Conservation (phyloP, 1,140 invertebrate genomes). For the Diabrotica undecimpunctata region DNA sequence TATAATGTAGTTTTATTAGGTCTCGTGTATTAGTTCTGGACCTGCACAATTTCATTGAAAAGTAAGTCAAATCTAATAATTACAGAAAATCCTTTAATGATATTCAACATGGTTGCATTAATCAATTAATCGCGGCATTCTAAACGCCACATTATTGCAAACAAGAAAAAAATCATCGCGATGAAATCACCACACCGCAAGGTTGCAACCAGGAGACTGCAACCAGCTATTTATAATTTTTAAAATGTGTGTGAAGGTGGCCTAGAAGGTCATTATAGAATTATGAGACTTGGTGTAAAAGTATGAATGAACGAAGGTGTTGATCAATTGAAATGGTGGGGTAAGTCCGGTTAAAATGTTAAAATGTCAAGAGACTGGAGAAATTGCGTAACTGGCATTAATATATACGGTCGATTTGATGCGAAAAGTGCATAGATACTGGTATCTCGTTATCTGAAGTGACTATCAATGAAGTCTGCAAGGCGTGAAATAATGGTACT, state of each 20-base stretch:
- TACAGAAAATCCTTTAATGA: too few relatives aligned
- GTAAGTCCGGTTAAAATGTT: neutral
- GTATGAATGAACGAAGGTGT: slow-evolving; percentile 27
- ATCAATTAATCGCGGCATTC: neutral
- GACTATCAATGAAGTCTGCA: too few relatives aligned
- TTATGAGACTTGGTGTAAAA: slow-evolving; percentile 27
- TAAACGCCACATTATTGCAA: slow-evolving; percentile 7
- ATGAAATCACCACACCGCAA: slow-evolving; percentile 9
- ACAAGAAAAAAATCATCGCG: slow-evolving; percentile 20
- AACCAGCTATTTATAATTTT: slow-evolving; percentile 29
- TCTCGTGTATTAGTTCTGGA: too few relatives aligned
- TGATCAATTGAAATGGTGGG: neutral
- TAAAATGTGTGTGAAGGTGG: slow-evolving; percentile 31
- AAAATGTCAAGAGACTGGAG: neutral
- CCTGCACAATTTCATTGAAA: too few relatives aligned
- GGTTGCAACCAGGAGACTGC: slow-evolving; percentile 13
- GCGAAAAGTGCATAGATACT: too few relatives aligned
- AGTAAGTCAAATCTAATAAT: too few relatives aligned
- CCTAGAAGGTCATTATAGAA: slow-evolving; percentile 30
- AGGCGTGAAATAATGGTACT: too few relatives aligned
- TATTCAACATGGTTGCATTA: too few relatives aligned
- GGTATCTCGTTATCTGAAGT: too few relatives aligned
- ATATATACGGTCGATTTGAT: too few relatives aligned
- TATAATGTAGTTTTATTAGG: too few relatives aligned
- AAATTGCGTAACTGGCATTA: neutral